Evolutionary conservation across 2,888 invertebrate species (phyloP).

Genomic region (Coelogynopora nodosa): DNA sequence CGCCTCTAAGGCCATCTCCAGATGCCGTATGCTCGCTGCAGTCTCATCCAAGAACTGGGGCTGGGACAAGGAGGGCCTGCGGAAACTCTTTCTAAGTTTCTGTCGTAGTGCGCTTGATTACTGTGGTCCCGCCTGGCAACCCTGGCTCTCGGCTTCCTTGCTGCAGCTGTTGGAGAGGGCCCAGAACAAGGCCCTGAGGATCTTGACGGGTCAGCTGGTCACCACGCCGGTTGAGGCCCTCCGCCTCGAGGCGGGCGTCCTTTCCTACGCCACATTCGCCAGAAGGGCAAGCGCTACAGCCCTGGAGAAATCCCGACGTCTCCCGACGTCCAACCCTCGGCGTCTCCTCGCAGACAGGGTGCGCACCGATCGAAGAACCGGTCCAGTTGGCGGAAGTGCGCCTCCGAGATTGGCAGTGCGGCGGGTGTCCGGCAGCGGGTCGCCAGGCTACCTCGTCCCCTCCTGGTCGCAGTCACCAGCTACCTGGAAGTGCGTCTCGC

Average conservation of each 20-base stretch:
- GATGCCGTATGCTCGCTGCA: neutral
- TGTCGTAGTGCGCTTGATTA: neutral
- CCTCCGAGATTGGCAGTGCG: neutral
- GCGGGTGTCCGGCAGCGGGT: neutral
- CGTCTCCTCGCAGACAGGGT: neutral
- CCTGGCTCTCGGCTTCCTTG: neutral
- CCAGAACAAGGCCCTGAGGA: neutral
- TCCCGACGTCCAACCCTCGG: neutral
- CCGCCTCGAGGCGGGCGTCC: neutral
- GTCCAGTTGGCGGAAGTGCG: neutral
- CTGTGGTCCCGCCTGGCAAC: conserved; percentile 12
- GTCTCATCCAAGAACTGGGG: neutral
- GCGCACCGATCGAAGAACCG: neutral
- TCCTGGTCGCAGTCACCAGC: neutral
- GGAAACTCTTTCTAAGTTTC: neutral
- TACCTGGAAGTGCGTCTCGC: neutral
- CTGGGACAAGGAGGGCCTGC: neutral
- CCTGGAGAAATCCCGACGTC: neutral
- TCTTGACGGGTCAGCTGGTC: neutral
- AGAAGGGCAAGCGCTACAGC: neutral
- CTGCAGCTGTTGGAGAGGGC: neutral
- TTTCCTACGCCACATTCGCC: neutral
- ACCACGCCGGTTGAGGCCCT: neutral
- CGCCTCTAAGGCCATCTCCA: neutral
- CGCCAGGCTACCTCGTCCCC: neutral